Evolutionary conservation across 2,113 vertebrate genomes (phyloP).

Genomic region (Anthoscopus minutus): DNA sequence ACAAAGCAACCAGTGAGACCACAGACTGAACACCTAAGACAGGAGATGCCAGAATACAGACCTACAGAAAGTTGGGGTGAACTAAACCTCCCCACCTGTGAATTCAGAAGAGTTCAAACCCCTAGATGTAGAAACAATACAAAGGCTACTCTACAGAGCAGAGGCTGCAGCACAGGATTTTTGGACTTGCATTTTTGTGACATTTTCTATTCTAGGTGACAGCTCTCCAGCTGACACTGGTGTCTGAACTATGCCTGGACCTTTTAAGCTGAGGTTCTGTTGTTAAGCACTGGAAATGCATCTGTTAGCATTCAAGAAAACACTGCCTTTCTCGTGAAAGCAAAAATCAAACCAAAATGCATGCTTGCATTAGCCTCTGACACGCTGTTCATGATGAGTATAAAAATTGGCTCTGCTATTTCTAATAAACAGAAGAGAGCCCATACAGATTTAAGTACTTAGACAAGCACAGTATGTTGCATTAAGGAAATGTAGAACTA

Average conservation of each 20-base stretch:
- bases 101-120: neutral
- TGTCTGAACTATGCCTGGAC: neutral
- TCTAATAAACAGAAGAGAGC: neutral
- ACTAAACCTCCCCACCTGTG: neutral
- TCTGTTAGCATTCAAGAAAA: slow-evolving; percentile 1
- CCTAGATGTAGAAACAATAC: neutral
- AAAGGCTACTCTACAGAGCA: neutral
- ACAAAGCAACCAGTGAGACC: neutral
- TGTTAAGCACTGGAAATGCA: neutral
- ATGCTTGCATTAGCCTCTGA: slow-evolving; percentile 27
- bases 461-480: neutral
- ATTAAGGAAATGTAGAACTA: neutral
- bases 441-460: slow-evolving; percentile 17
- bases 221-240: neutral
- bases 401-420: slow-evolving; percentile 13
- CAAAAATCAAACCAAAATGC: neutral
- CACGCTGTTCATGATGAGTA: neutral
- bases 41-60: neutral
- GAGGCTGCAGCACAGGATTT: neutral
- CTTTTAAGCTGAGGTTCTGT: neutral
- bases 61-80: neutral
- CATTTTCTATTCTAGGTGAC: neutral
- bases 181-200: neutral
- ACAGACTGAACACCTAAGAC: neutral
- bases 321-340: neutral